Evolutionary conservation across 2,113 vertebrate species (phyloP).

Genomic region (Glaucidium brasilianum): DNA sequence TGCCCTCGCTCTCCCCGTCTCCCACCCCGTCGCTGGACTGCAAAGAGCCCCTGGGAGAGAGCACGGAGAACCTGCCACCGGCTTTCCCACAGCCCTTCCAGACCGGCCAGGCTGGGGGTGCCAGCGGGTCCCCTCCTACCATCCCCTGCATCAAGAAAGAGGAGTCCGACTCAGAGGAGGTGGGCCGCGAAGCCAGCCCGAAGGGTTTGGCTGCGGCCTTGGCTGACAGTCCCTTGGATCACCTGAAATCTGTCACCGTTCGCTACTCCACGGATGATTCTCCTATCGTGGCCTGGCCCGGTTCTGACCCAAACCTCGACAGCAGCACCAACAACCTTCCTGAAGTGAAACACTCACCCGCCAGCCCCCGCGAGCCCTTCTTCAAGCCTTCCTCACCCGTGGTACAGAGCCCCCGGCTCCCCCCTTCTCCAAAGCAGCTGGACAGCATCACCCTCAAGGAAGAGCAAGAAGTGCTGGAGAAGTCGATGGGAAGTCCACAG

Average conservation of each 20-base stretch:
- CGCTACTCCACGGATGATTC: neutral
- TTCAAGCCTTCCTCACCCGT: neutral
- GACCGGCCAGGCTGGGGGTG: rapidly evolving
- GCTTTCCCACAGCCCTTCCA: neutral
- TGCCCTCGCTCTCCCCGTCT: slow-evolving; percentile 41
- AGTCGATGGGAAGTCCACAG: neutral
- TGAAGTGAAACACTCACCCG: neutral
- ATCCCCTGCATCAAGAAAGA: slow-evolving; percentile 27
- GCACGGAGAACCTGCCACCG: neutral
- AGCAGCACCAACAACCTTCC: neutral
- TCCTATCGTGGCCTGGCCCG: neutral
- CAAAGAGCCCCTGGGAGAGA: neutral
- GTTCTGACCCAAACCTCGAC: neutral
- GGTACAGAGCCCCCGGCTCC: neutral
- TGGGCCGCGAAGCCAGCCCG: neutral
- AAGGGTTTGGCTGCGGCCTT: neutral
- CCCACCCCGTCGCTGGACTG: neutral
- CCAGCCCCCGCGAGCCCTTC: neutral
- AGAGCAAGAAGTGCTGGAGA: slow-evolving; percentile 46
- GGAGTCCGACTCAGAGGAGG: slow-evolving; percentile 8
- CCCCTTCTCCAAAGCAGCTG: slow-evolving; percentile 9
- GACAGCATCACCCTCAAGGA: slow-evolving; percentile 46
- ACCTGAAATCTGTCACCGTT: neutral
- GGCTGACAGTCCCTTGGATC: neutral
- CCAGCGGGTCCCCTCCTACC: rapidly evolving